Evolutionary conservation across 2,113 vertebrate genomes (phyloP).

Genomic region (Chrysochloris asiatica): DNA sequence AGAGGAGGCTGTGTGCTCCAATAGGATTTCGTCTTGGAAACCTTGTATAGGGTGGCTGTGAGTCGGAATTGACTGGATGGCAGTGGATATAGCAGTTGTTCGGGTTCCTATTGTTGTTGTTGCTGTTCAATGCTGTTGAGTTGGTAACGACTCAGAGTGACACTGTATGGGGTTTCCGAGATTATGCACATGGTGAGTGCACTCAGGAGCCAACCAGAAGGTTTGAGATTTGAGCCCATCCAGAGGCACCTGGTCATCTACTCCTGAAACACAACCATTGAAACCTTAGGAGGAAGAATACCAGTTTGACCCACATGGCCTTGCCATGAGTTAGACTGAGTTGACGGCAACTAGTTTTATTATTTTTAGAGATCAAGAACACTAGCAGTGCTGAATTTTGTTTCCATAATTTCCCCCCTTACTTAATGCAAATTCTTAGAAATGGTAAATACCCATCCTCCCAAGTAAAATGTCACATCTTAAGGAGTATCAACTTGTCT

Average conservation of each 20-base stretch:
- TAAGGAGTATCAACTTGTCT: neutral
- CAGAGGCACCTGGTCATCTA: neutral
- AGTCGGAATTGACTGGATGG: too few species aligned
- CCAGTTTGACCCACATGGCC: neutral
- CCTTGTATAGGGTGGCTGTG: too few species aligned
- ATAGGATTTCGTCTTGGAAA: too few species aligned
- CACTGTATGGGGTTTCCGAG: neutral
- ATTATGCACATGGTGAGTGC: neutral
- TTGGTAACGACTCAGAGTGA: too few species aligned
- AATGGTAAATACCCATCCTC: constrained; percentile 9
- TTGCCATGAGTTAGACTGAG: neutral
- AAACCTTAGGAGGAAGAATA: neutral
- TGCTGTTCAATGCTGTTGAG: too few species aligned
- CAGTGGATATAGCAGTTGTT: too few species aligned
- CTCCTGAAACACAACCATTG: neutral
- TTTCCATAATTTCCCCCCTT: neutral
- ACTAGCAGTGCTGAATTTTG: neutral
- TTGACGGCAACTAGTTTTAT: neutral
- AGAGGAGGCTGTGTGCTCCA: too few species aligned
- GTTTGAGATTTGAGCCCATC: neutral
- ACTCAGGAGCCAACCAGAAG: neutral
- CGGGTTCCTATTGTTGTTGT: too few species aligned
- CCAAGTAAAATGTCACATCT: constrained; percentile 12
- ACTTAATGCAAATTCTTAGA: constrained; percentile 28
- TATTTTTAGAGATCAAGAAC: constrained; percentile 28